Percentiles rank a stretch among this genome's conserved stretches.
These are phyloP conservation scores for Periophthalmus magnuspinnatus DNA, from an alignment of 2,797 vertebrate genomes.

Conservation along the genomic window DNA sequence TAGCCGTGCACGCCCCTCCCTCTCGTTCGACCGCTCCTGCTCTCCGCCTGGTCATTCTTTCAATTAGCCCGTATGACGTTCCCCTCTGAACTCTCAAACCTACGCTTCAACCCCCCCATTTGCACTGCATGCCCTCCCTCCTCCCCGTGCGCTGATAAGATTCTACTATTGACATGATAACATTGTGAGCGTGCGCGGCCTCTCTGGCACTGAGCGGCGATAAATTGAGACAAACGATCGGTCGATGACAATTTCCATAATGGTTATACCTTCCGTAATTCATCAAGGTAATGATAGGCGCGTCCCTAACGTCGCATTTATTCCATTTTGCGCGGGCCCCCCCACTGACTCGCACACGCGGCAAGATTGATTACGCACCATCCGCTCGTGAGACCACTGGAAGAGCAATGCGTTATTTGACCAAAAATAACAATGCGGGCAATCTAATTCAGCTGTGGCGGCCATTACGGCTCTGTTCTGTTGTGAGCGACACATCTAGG, in stretches of 20 bases:
- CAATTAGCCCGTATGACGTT: slow-evolving; percentile 58
- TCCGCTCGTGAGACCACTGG: slow-evolving; percentile 62
- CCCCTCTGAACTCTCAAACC: slow-evolving; percentile 41
- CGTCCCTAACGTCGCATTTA: slow-evolving; percentile 86
- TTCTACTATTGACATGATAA: slow-evolving; percentile 74
- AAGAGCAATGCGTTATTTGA: slow-evolving; percentile 79
- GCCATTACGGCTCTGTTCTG: slow-evolving; percentile 63
- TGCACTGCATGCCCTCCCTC: slow-evolving; percentile 61
- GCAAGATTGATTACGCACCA: slow-evolving; percentile 83
- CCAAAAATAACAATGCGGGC: slow-evolving; percentile 77
- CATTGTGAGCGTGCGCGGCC: slow-evolving; percentile 73
- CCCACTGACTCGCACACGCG: slow-evolving; percentile 56
- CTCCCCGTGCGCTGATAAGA: slow-evolving; percentile 67
- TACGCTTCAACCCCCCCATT: slow-evolving; percentile 47
- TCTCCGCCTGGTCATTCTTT: slow-evolving; percentile 50
- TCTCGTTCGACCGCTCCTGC: slow-evolving; percentile 22
- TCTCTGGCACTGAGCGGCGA: slow-evolving; percentile 80
- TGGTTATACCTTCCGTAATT: slow-evolving; percentile 86
- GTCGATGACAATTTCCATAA: slow-evolving; percentile 91
- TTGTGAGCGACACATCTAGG: slow-evolving; percentile 43
- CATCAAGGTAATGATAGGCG: slow-evolving; percentile 89
- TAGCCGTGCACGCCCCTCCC: slow-evolving; percentile 20
- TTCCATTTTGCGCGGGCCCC: slow-evolving; percentile 75
- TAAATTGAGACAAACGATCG: slow-evolving; percentile 88
- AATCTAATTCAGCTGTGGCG: slow-evolving; percentile 75